Base-by-base conservation (phyloP, 2,888 invertebrate genomes). In the Drosophila barbarae region DNA sequence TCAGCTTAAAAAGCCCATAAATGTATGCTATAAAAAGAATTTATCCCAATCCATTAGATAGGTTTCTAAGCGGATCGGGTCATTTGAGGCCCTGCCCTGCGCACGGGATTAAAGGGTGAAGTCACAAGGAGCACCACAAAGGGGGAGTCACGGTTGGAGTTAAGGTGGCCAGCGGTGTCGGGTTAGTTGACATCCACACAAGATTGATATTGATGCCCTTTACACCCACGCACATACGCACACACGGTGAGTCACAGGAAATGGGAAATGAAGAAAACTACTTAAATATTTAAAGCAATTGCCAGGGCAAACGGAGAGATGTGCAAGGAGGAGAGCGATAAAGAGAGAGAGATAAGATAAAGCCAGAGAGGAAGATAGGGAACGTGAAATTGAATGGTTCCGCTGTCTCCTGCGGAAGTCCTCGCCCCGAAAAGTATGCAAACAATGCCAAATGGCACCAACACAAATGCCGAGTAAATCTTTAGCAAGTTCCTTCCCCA, bases 231-330 rank as follows among this genome's bases (percentile, higher is more conserved):
- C 23, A 39, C n/a, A 47, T 13, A 28, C 26, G 44, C 42, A 36
- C 34, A 10, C 10, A 30, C 34, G 26, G 42, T 52, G 55, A 46
- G 55, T 67, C 44, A 38, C 35, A 35, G 68, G 49, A 78, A 77
- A 73, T 65, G 64, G 76, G 69, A 80, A 79, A 67, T 55, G 69
- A 64, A 59, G 64, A 66, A 60, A 76, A 79, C 81, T 80, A 71
- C 73, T 79, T 72, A 81, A 79, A 83, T 79, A 79, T 79, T 79
- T 74, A 79, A 84, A 76, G 74, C 78, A 77, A 77, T 79, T 74
- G 78, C 72, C 69, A 51, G 66, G 53, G 23, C 15, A 47, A 59
- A 12, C 26, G 26, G n/a, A 28, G 47, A 30, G 18, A 15, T 36
- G 46, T 13, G 30, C 46, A 18, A 18, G 46, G 1, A 18, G 46